phyloP scores from a whole-genome alignment of 2,113 vertebrate species.

The Rafetus swinhoei region DNA sequence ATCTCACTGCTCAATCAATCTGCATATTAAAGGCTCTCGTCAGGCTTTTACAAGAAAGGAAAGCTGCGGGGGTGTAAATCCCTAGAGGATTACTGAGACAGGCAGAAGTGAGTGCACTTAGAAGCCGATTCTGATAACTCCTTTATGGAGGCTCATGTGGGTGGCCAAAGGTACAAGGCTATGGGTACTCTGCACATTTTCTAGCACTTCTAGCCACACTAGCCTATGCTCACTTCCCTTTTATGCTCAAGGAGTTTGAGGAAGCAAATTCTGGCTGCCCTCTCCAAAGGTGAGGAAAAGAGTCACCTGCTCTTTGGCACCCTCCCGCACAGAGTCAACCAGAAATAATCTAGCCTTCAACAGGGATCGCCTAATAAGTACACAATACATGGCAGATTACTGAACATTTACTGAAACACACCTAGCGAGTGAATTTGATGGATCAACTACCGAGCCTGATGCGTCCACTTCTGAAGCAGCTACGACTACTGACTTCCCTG shows the following conservation, averaged over 20 bases:
- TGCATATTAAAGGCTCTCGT: constrained; percentile 27
- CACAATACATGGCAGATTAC: not conserved
- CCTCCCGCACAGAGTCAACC: not conserved
- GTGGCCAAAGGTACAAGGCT: rapidly evolving
- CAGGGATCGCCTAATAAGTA: constrained; percentile 7
- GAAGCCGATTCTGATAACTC: not conserved
- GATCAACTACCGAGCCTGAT: constrained; percentile 32
- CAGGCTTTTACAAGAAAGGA: not conserved
- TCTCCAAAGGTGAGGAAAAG: not conserved
- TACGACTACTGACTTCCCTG: constrained; percentile 33
- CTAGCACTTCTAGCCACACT: not conserved
- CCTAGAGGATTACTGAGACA: not conserved
- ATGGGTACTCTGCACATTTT: not conserved
- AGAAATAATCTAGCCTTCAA: not conserved
- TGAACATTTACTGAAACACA: constrained; percentile 55
- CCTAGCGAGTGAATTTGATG: constrained; percentile 53
- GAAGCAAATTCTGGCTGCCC: not conserved
- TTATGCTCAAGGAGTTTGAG: not conserved
- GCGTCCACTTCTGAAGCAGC: constrained; percentile 44
- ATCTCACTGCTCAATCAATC: constrained; percentile 13
- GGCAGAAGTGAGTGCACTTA: not conserved
- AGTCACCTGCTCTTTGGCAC: not conserved
- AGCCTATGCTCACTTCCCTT: not conserved
- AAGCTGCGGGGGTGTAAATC: too few species aligned
- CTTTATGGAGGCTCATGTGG: not conserved